phyloP scores from a whole-genome alignment of 2,113 vertebrate species.

The Nothocercus nigrocapillus region DNA sequence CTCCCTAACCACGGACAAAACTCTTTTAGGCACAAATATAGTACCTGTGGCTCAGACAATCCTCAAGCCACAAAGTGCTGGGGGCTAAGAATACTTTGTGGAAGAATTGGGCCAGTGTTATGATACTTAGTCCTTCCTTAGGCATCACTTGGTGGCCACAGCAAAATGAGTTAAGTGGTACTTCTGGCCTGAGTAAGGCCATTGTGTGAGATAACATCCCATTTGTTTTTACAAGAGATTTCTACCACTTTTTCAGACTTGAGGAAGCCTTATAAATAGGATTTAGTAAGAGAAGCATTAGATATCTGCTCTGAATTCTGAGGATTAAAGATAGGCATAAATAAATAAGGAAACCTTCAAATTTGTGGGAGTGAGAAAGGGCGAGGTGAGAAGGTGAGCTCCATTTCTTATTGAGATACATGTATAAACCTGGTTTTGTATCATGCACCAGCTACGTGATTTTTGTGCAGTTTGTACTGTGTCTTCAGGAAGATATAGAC shows the following conservation, averaged over 20 bases:
- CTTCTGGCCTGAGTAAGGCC: neutral
- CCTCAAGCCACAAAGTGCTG: neutral
- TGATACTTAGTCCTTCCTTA: neutral
- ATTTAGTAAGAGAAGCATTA: neutral
- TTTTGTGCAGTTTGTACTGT: neutral
- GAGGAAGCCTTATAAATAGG: neutral
- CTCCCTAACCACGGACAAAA: neutral
- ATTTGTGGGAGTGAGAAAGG: neutral
- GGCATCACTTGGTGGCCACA: neutral
- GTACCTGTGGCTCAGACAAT: neutral
- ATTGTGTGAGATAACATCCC: neutral
- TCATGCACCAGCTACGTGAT: neutral
- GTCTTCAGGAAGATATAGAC: neutral
- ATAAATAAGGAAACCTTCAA: neutral
- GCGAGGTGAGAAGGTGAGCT: neutral
- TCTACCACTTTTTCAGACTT: neutral
- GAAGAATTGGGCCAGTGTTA: neutral
- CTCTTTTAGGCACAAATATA: neutral
- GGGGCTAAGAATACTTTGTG: neutral
- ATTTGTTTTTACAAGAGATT: neutral
- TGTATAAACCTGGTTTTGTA: neutral
- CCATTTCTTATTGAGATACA: neutral
- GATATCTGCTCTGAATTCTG: neutral
- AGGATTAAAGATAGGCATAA: neutral
- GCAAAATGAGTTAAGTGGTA: neutral